A percentile compares a stretch with the other conserved stretches of the same genome.
These are phyloP conservation scores for Girardinus metallicus DNA, from an alignment of 2,797 vertebrate species.

Conservation along the genomic window DNA sequence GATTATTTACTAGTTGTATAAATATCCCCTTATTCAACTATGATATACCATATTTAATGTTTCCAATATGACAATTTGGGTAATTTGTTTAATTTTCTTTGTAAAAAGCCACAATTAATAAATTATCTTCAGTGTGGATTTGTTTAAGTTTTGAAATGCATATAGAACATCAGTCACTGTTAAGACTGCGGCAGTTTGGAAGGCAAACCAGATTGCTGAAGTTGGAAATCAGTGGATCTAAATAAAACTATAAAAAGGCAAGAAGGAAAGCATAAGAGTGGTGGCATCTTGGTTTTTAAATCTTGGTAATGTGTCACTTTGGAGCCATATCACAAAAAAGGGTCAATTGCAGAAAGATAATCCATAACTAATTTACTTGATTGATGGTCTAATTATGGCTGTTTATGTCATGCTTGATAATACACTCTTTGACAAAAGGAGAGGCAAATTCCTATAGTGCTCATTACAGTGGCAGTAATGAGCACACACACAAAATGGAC, in stretches of 20 bases:
- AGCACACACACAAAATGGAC: constrained; percentile 44
- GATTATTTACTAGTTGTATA: neutral
- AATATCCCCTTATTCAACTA: neutral
- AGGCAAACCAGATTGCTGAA: constrained; percentile 31
- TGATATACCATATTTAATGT: neutral
- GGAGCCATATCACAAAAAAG: constrained; percentile 62
- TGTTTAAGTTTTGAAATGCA: constrained; percentile 24
- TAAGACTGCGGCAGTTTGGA: constrained; percentile 32
- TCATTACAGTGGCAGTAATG: constrained; percentile 59
- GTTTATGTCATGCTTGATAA: constrained; percentile 79
- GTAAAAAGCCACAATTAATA: neutral
- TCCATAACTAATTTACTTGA: constrained; percentile 80
- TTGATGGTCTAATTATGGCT: constrained; percentile 80
- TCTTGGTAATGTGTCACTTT: constrained; percentile 63
- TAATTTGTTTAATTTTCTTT: constrained; percentile 27
- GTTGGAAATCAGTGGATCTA: constrained; percentile 40
- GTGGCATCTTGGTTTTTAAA: constrained; percentile 49
- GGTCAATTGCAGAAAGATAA: constrained; percentile 79
- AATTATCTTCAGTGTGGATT: constrained; percentile 21
- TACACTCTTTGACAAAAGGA: constrained; percentile 76
- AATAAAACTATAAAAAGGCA: constrained; percentile 29
- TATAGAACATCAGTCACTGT: constrained; percentile 37
- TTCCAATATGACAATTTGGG: neutral
- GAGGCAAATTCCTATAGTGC: constrained; percentile 61
- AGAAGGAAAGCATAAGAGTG: constrained; percentile 45